A percentile compares a stretch with the other conserved stretches of the same genome.
Evolutionary conservation across 2,797 vertebrate genomes (phyloP).

Genomic region (Hapalemur alaotrensis): DNA sequence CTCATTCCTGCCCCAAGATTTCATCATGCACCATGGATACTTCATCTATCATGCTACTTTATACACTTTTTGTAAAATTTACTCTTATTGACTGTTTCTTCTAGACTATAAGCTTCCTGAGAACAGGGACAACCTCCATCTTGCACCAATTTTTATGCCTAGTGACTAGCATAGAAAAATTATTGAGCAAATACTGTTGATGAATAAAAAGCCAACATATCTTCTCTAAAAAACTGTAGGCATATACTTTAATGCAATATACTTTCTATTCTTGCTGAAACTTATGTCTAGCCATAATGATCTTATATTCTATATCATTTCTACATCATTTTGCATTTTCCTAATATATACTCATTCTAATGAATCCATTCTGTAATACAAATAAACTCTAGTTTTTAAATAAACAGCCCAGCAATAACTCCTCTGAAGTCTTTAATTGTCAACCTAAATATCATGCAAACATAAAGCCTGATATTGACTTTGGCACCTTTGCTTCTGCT

Average conservation of each 20-base stretch:
- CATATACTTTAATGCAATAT: not conserved
- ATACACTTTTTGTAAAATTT: not conserved
- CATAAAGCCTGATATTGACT: not conserved
- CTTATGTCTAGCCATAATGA: not conserved
- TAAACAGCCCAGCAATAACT: not conserved
- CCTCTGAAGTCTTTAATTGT: not conserved
- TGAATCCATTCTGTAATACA: not conserved
- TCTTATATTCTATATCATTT: not conserved
- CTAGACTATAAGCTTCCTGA: not conserved
- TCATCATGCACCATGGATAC: not conserved
- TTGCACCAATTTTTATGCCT: not conserved
- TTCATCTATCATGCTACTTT: not conserved
- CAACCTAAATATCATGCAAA: not conserved
- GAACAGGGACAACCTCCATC: not conserved
- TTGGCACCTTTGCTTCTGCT: not conserved
- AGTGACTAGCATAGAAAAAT: not conserved
- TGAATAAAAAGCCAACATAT: not conserved
- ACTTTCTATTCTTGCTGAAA: not conserved
- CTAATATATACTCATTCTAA: not conserved
- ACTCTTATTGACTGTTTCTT: not conserved
- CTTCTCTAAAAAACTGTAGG: not conserved
- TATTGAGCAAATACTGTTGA: not conserved
- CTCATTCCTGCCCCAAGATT: not conserved
- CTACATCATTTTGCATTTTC: not conserved
- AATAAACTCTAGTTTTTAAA: not conserved